Evolutionary conservation across 2,113 vertebrate genomes (phyloP).

Genomic region (Burhinus bistriatus): DNA sequence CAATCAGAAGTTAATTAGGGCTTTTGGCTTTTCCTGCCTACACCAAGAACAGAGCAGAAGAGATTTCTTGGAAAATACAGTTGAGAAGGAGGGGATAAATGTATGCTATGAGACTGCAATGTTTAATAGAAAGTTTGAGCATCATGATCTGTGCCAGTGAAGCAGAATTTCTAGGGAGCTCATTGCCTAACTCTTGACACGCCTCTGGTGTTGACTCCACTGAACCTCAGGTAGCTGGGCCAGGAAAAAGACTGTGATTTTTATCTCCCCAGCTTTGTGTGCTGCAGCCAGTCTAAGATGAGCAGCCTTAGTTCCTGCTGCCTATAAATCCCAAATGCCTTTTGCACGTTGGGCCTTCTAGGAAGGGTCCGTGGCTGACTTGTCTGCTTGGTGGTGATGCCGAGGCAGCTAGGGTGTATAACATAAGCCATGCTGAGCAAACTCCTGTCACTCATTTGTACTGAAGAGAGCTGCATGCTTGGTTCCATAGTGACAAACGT

Average conservation of each 20-base stretch:
- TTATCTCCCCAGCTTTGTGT: not conserved
- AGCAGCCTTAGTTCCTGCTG: not conserved
- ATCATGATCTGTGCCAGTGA: not conserved
- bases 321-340: not conserved
- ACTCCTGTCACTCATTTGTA: not conserved
- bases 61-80: not conserved
- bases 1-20: not conserved
- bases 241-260: not conserved
- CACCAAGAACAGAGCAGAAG: not conserved
- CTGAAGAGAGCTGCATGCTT: not conserved
- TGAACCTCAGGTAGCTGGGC: not conserved
- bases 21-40: not conserved
- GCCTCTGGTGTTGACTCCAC: not conserved
- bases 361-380: not conserved
- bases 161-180: not conserved
- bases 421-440: not conserved
- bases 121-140: not conserved
- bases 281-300: not conserved
- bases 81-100: not conserved
- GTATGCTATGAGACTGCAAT: not conserved
- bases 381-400: not conserved
- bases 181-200: not conserved
- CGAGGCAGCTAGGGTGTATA: not conserved
- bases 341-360: not conserved
- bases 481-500: not conserved